Evolutionary conservation across 2,888 invertebrate genomes (phyloP), one percentile per base, ranked within the genome.

Genomic region (Lasioglossum leucozonium): DNA sequence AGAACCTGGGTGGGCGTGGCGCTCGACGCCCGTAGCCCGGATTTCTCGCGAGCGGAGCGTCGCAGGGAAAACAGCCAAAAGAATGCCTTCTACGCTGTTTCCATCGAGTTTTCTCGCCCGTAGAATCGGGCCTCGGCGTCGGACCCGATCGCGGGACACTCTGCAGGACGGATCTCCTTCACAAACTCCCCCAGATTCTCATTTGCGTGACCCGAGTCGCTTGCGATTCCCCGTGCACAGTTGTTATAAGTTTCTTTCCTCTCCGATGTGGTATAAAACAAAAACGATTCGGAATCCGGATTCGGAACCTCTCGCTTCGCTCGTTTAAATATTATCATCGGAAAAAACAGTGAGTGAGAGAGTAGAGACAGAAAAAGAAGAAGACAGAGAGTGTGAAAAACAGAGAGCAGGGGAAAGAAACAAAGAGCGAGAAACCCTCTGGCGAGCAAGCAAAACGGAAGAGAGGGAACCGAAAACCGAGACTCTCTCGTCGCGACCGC

Each of bases 181-280:
- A 30, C 30, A 40, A 69, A 11, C 40, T 69, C 40, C 40, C 22
- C 22, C 11, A n/a, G 37, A 22, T 22, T 69, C 40, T 40, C 69
- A 6, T 55, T 55, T 11, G 82, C 87, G 82, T 87, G 82, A 89
- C 85, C 88, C 85, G 87, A 83, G 88, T 88, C 83, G 87, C 88
- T 87, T 81, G 81, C 55, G 76, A 87, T 81, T 37, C 72, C 75
- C 55, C 65, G 42, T 72, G 30, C 30, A 40, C 44, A 58, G 55
- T 47, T 55, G 11, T n/a, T 11, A 55, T 8, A 47, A 62, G 13
- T 40, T n/a, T 40, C 30, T 69, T 40, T 69, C 69, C 69, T 69
- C 13, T 40, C 11, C 22, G 10, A 55, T 4, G n/a, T 55, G 1
- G 8, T 42, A 4, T n/a, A n/a, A n/a, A 69, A 69, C 10, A n/a